Percentiles rank a stretch among this genome's conserved stretches.
These are phyloP conservation scores for Litoditis marina DNA, from an alignment of 2,888 invertebrate genomes.

Conservation along the genomic window DNA sequence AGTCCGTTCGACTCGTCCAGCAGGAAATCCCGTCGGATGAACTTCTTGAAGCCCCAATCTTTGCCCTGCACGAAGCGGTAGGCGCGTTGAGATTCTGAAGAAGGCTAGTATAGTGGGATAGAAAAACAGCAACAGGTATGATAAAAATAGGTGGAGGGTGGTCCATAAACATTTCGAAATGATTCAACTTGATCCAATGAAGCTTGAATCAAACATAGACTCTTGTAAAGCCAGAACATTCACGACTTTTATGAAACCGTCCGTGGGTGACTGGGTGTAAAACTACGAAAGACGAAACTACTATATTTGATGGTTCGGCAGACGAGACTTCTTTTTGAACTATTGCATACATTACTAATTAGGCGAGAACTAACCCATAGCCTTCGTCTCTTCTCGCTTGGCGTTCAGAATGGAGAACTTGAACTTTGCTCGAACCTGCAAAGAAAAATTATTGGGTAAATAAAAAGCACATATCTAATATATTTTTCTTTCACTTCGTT, in stretches of 20 bases:
- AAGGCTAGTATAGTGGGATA: not conserved
- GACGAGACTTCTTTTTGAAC: too few relatives aligned
- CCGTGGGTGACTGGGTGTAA: too few relatives aligned
- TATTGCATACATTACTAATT: too few relatives aligned
- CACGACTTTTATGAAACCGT: too few relatives aligned
- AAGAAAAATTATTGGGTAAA: too few relatives aligned
- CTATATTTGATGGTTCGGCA: too few relatives aligned
- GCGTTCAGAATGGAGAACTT: constrained; percentile 99
- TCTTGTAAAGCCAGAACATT: too few relatives aligned
- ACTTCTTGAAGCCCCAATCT: constrained; percentile 99
- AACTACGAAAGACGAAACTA: too few relatives aligned
- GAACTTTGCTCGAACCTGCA: constrained; percentile 82
- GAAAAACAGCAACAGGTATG: too few relatives aligned
- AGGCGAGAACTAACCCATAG: constrained; percentile 80
- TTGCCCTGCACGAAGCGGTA: constrained; percentile 99
- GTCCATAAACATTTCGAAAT: not conserved
- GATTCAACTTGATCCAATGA: not conserved
- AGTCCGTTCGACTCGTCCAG: constrained; percentile 97
- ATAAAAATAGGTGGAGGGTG: too few relatives aligned
- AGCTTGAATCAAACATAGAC: not conserved
- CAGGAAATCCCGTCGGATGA: constrained; percentile 95
- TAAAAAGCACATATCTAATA: too few relatives aligned
- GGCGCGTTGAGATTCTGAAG: constrained; percentile 79
- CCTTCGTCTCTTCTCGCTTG: constrained; percentile 99
- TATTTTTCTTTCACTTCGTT: too few relatives aligned